Base-by-base conservation (phyloP, 1,140 invertebrate genomes). In the Cepaea nemoralis region DNA sequence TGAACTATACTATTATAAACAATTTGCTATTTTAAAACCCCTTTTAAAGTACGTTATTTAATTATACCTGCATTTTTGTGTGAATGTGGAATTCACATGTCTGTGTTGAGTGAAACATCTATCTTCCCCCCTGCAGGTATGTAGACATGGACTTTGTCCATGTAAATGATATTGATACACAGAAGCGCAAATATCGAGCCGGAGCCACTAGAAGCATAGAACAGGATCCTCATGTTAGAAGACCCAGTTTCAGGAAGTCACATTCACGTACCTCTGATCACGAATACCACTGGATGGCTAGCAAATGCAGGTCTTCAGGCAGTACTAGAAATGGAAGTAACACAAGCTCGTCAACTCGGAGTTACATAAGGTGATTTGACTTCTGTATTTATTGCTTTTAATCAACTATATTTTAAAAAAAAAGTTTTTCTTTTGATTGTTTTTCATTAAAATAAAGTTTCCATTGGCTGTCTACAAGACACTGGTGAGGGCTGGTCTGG, bases 351-450 rank as follows among this genome's bases (percentile, higher is more conserved):
- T 63, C 59, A 14, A 19, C 59, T 63, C 59, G 59, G 5, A 63
- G 59, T 63, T 63, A 63, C 59, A 63, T 63, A 63, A 63, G 59
- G 59, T 63, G 33, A 16, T 63, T 31, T 59, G 19, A 10, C 42
- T 10, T 45, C 19, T 45, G 19, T 10, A 45, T 10, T 45, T 19
- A 45, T 45, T 45, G 42, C 8, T 45, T 45, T 10, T 19, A 45
- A 45, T 19, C 42, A 45, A 45, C 42, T 45, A 45, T 45, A 10
- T 45, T 45, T 19, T 10, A 45, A 10, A 45, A 45, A 45, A 45
- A 45, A 45, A 10, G 42, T 19, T 10, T 45, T 45, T 19, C 42
- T 45, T n/a, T n/a, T n/a, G n/a, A n/a, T n/a, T 45, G 42, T 45
- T 45, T 45, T 45, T 45, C 42, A 10, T 45, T 45, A 19, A 45